Base-by-base conservation (phyloP, 92 coral and sea anemone species). In the Ricordea florida region DNA sequence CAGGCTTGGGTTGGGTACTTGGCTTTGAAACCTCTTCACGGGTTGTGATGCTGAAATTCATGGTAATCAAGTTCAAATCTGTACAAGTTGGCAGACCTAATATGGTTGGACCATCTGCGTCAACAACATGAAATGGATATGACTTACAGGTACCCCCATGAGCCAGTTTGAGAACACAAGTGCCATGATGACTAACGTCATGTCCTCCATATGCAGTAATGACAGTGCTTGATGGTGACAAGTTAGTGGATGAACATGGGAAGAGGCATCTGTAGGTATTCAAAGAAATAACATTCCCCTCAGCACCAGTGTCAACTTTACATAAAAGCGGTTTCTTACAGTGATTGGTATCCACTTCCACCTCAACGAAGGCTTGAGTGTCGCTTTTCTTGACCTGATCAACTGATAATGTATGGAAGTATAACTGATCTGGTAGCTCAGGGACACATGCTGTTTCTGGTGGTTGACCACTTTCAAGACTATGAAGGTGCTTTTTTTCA, bases 271-370 rank as follows among this genome's bases (percentile, higher is more conserved):
- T 81, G 80, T 77, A 77, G 48, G 83, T 72, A 57, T 65, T 69
- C 23, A 68, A 72, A 21, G 91, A 67, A 22, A 86, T 90, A 8
- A 78, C 92, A 48, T 82, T 90, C 64, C 92, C 96, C 59, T 82
- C 80, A 13, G 87, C 86, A 31, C 91, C 81, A 20, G 88, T 89
- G 80, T 89, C 96, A 27, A 86, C 37, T 65, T 85, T 90, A 41
- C 89, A 85, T 20, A 62, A 32, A 8, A 86, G 85, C 15, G 85
- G 81, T 50, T 57, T 74, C 56, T 35, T 43, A 9, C 42, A 45
- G 18, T 75, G 78, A 34, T 57, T 68, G 28, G 74, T 34, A 21
- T 69, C 84, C 41, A 81, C 88, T 57, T 80, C 88, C 55, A 89
- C 76, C 29, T 70, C 28, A 4, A 89, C 69, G 41, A 78, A 45